phyloP scores from a whole-genome alignment of 2,113 vertebrate genomes.

The Poeciliopsis turrubarensis region DNA sequence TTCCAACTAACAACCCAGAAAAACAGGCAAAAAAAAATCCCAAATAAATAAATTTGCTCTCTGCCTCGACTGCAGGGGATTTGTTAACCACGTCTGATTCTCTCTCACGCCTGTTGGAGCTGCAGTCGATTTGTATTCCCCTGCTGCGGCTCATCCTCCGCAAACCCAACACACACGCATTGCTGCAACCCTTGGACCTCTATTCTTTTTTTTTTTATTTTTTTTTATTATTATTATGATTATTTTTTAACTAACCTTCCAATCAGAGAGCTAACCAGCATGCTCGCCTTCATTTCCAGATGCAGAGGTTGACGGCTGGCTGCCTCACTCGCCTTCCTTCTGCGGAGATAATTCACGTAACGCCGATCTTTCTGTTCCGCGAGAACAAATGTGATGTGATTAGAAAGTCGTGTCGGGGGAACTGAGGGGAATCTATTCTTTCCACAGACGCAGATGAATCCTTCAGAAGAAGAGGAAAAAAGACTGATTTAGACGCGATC shows the following conservation, averaged over 20 bases:
- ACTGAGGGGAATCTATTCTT: background rate
- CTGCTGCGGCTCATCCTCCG: conserved; percentile 11
- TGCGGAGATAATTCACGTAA: background rate
- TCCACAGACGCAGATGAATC: conserved; percentile 1
- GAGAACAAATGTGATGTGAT: conserved; percentile 11
- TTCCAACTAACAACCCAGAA: background rate
- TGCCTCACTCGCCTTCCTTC: background rate
- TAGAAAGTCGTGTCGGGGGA: background rate
- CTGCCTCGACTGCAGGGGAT: conserved; percentile 14
- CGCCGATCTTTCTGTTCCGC: conserved; percentile 9
- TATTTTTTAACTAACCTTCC: conserved; percentile 21
- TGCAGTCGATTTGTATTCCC: conserved; percentile 55
- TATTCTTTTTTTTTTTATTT: background rate
- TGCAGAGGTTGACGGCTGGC: background rate
- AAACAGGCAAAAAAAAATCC: conserved; percentile 19
- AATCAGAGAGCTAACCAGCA: conserved; percentile 20
- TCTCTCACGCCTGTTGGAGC: conserved; percentile 18
- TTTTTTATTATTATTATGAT: too few species aligned
- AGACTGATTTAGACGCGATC: conserved; percentile 21
- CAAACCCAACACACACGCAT: conserved; percentile 34
- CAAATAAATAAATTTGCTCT: conserved; percentile 10
- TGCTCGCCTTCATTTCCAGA: background rate
- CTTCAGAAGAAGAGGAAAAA: background rate
- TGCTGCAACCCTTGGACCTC: conserved; percentile 9
- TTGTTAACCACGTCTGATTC: conserved; percentile 38